Conservation (phyloP, 2,888 invertebrate genomes). For the Pterobdella sp. region DNA sequence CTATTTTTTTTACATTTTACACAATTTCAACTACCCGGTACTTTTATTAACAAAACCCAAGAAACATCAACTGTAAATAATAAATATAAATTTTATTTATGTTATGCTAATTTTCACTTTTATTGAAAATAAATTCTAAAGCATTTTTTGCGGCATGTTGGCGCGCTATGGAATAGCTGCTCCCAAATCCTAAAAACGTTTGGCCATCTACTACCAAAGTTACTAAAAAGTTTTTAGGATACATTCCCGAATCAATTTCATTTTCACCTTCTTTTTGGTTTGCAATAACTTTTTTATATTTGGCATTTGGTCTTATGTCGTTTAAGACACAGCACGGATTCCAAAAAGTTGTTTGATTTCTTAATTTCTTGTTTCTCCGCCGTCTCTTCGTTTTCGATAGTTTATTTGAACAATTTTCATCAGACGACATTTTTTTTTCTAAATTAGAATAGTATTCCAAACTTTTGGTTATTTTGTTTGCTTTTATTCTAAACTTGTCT, state of each 20-base stretch:
- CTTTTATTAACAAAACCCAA: no score
- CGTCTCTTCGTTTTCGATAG: neutral
- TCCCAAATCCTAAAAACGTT: slow-evolving; percentile 25
- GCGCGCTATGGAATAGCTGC: slow-evolving; percentile 21
- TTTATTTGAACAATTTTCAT: neutral
- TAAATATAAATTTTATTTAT: neutral
- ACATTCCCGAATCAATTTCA: neutral
- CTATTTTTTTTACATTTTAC: neutral
- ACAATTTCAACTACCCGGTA: no score
- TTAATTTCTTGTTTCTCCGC: neutral
- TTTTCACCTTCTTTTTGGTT: neutral
- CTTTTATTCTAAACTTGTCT: neutral
- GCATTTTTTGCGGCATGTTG: slow-evolving; percentile 27
- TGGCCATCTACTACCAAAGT: slow-evolving; percentile 24
- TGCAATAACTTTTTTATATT: slow-evolving; percentile 8
- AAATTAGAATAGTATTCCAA: no score
- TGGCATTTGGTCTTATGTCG: slow-evolving; percentile 27
- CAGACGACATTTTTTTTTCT: neutral
- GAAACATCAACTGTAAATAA: neutral
- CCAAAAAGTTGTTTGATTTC: slow-evolving; percentile 8
- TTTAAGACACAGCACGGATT: slow-evolving; percentile 28
- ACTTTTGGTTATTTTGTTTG: neutral
- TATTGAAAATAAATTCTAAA: slow-evolving; percentile 23
- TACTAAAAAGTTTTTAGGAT: slow-evolving; percentile 10
- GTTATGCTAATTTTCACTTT: neutral